These are phyloP conservation scores for Alaudala cheleensis DNA, from an alignment of 2,113 vertebrate species.

Conservation along the genomic window DNA sequence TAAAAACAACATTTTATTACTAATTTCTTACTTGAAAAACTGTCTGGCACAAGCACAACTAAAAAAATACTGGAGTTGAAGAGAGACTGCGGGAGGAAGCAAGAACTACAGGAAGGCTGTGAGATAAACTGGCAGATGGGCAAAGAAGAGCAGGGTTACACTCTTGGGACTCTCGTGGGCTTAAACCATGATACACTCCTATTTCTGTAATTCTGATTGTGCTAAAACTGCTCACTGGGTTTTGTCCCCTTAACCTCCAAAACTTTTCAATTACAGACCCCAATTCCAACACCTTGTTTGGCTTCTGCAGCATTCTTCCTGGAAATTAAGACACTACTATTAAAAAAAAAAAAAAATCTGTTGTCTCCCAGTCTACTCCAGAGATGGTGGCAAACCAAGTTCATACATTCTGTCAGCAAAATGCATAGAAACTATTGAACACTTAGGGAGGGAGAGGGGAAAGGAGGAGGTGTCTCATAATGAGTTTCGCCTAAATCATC, in stretches of 20 bases:
- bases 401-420: not conserved
- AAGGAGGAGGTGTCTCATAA: not conserved
- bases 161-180: fast-evolving
- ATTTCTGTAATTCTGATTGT: not conserved
- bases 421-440: not conserved
- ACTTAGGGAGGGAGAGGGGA: not conserved
- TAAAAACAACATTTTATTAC: not conserved
- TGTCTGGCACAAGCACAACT: not conserved
- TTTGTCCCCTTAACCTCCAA: not conserved
- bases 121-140: not conserved
- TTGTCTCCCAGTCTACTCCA: not conserved
- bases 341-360: not conserved
- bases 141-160: not conserved
- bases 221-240: not conserved
- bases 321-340: not conserved
- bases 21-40: not conserved
- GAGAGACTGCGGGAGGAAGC: not conserved
- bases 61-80: not conserved
- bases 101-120: not conserved
- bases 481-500: not conserved
- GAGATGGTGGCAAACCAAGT: not conserved
- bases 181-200: not conserved
- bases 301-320: not conserved
- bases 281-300: fast-evolving
- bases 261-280: not conserved